These are phyloP conservation scores for Papilio aristodemus DNA, from an alignment of 1,140 invertebrate species.

Conservation along the genomic window DNA sequence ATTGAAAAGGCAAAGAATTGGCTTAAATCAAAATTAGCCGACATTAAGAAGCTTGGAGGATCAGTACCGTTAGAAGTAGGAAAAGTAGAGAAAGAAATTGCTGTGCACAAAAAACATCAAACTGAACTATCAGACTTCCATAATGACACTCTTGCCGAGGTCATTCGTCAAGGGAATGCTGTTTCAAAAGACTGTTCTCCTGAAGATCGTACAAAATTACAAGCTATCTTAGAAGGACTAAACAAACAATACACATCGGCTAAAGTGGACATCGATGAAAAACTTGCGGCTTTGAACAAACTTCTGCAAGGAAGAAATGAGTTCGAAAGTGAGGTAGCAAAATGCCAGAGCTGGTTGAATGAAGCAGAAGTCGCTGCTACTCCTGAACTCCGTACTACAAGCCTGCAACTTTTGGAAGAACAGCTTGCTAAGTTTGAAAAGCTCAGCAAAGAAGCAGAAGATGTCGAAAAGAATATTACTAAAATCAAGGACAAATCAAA, in stretches of 20 bases:
- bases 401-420: slow-evolving; percentile 90
- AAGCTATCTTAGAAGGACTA: slow-evolving; percentile 85
- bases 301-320: slow-evolving; percentile 87
- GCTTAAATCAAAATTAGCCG: slow-evolving; percentile 88
- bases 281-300: slow-evolving; percentile 86
- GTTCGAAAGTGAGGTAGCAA: slow-evolving; percentile 90
- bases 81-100: slow-evolving; percentile 89
- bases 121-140: slow-evolving; percentile 89
- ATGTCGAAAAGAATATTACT: slow-evolving; percentile 85
- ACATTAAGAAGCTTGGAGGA: slow-evolving; percentile 87
- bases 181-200: slow-evolving; percentile 91
- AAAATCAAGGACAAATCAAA: slow-evolving; percentile 89
- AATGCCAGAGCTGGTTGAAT: slow-evolving; percentile 91
- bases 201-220: slow-evolving; percentile 84
- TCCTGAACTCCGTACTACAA: slow-evolving; percentile 88
- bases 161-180: slow-evolving; percentile 87
- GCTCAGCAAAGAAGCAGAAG: slow-evolving; percentile 87
- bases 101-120: slow-evolving; percentile 86
- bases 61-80: slow-evolving; percentile 86
- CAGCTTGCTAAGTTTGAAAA: slow-evolving; percentile 92
- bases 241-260: slow-evolving; percentile 86
- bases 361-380: slow-evolving; percentile 92
- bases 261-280: slow-evolving; percentile 86
- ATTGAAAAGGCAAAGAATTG: slow-evolving; percentile 89
- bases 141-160: slow-evolving; percentile 86